A percentile compares a stretch with the other conserved stretches of the same genome.
Evolutionary conservation across 1,140 invertebrate species (phyloP).

Genomic region (Steinernema feltiae): DNA sequence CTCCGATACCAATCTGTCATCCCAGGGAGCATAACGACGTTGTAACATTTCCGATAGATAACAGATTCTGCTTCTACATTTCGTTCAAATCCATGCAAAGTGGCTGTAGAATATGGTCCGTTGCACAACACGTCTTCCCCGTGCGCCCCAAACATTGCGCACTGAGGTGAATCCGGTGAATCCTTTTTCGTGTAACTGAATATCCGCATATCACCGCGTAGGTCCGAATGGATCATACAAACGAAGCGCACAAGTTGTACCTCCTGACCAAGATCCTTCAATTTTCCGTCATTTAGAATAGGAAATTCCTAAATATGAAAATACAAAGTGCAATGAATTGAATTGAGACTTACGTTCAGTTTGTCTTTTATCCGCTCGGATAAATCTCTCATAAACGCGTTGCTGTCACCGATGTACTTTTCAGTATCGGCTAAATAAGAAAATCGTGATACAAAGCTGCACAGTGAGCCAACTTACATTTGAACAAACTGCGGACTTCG

Average conservation of each 20-base stretch:
- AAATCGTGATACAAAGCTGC: background rate
- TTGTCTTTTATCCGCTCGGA: background rate
- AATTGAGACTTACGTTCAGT: background rate
- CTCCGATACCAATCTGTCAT: background rate
- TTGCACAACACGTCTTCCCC: background rate
- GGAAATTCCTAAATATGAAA: background rate
- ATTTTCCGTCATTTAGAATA: background rate
- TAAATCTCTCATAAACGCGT: background rate
- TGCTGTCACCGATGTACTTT: background rate
- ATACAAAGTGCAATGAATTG: background rate
- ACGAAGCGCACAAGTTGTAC: background rate
- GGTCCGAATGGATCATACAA: background rate
- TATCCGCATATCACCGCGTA: background rate
- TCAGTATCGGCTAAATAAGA: background rate
- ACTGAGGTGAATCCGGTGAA: background rate
- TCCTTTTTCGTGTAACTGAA: background rate
- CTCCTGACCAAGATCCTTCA: background rate
- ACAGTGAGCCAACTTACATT: background rate
- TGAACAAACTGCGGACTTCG: background rate
- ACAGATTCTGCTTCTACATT: background rate
- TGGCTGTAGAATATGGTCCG: background rate
- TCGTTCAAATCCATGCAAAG: background rate
- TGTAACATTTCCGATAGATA: background rate
- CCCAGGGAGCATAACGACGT: background rate
- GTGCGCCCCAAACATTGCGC: background rate